phyloP scores from a whole-genome alignment of 2,797 vertebrate genomes.

The Sylvia borin region DNA sequence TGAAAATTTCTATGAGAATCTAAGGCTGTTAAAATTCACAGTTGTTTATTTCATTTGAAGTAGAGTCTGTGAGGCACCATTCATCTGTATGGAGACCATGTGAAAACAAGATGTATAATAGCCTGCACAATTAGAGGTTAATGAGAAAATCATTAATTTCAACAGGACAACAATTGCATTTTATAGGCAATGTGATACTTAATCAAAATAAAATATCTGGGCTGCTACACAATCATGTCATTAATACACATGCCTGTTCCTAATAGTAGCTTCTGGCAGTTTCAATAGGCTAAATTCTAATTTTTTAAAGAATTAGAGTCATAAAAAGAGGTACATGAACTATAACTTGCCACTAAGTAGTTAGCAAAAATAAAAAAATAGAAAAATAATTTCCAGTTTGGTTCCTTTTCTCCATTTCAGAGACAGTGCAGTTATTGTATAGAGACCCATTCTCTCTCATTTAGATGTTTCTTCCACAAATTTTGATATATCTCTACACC shows the following conservation, averaged over 20 bases:
- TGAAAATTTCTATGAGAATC: not conserved
- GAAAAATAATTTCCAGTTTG: not conserved
- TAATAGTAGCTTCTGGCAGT: not conserved
- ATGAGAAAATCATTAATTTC: slow-evolving; percentile 17
- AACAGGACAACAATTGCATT: not conserved
- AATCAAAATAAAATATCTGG: not conserved
- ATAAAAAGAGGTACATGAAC: not conserved
- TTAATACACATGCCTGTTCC: not conserved
- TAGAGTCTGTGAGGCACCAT: not conserved
- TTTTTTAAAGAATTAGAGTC: not conserved
- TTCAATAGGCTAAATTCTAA: not conserved
- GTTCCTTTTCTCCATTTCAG: not conserved
- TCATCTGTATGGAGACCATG: not conserved
- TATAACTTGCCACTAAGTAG: not conserved
- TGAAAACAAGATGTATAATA: not conserved
- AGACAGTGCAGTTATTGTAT: not conserved
- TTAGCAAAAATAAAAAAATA: not conserved
- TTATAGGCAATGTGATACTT: not conserved
- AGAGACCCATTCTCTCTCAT: not conserved
- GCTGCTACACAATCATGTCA: not conserved
- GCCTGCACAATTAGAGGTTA: not conserved
- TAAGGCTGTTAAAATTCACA: not conserved
- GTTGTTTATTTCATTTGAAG: not conserved
- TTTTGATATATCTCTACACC: not conserved
- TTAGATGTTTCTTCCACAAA: not conserved